Base-by-base conservation (phyloP, 2,888 invertebrate species). In the Eilema depressum region DNA sequence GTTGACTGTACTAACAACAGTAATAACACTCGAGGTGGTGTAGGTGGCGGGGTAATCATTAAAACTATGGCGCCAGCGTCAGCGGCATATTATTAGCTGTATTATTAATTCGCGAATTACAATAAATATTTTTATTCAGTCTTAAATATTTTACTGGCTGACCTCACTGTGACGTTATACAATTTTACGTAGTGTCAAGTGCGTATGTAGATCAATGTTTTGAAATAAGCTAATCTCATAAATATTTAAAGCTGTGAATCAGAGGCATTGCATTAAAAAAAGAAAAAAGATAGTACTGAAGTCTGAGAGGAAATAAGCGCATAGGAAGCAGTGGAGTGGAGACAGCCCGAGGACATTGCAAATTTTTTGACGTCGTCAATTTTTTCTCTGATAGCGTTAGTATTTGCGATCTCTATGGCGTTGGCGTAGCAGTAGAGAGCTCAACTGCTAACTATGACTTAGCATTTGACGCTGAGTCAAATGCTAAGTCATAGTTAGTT, bases 231-330 rank as follows among this genome's bases (percentile, higher is more conserved):
- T 25, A 61, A 63, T 61, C 53, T 62, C 28, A 71, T 84, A 80
- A 84, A 80, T 79, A 78, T 81, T 80, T 78, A 77, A 72, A 75
- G 76, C 79, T 72, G 61, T 75, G 77, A 76, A 75, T 70, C 73
- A 72, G 77, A 81, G 82, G 81, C 85, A 82, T 82, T 78, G 80
- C 79, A 67, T 65, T 73, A 83, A 81, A 83, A 81, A 83, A 77
- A 80, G 74, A 79, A 81, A 79, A 81, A 77, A 80, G 70, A 77
- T 75, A 66, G 75, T 77, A 78, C 75, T 77, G 74, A 73, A 75
- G 79, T 76, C 74, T 70, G 69, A 70, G 73, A 74, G 75, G n/a
- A 70, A 76, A 75, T 70, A 76, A 68, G 69, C 59, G 66, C 66
- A 77, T 53, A 62, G n/a, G 33, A 64, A 61, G 65, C 41, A 4